A percentile compares a stretch with the other conserved stretches of the same genome.
Conservation (phyloP, 2,888 invertebrate genomes). For the Hydrotaea cyrtoneurina region DNA sequence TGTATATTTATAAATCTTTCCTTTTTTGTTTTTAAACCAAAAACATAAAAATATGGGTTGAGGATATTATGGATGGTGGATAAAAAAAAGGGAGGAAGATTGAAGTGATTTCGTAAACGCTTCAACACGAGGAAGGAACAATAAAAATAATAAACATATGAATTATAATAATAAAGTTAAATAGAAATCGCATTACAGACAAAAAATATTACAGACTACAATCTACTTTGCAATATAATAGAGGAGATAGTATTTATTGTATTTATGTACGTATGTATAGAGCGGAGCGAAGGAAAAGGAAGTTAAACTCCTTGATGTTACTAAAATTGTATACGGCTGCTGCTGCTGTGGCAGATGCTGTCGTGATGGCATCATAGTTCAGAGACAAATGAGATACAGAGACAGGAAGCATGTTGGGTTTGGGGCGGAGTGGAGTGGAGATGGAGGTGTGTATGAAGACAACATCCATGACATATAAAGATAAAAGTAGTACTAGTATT, state of each 20-base stretch:
- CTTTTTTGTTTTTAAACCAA: conserved; percentile 37
- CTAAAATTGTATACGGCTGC: conserved; percentile 42
- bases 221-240: conserved; percentile 67
- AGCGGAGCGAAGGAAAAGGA: conserved; percentile 28
- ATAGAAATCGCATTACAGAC: conserved; percentile 60
- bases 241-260: conserved; percentile 36
- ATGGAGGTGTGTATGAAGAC: neutral
- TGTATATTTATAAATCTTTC: conserved; percentile 49
- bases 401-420: neutral
- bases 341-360: conserved; percentile 27
- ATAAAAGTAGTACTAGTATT: conserved; percentile 26
- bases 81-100: neutral
- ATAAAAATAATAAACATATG: conserved; percentile 21
- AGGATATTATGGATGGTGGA: neutral
- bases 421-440: neutral
- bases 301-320: conserved; percentile 44
- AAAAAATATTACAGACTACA: conserved; percentile 63
- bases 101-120: conserved; percentile 1
- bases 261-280: conserved; percentile 45
- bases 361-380: neutral
- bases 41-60: conserved; percentile 30
- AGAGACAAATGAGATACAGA: conserved; percentile 7
- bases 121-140: neutral
- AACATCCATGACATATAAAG: conserved; percentile 40
- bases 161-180: conserved; percentile 47